A percentile compares a stretch with the other conserved stretches of the same genome.
Evolutionary conservation across 2,888 invertebrate genomes (phyloP).

Genomic region (Acrobasis suavella): DNA sequence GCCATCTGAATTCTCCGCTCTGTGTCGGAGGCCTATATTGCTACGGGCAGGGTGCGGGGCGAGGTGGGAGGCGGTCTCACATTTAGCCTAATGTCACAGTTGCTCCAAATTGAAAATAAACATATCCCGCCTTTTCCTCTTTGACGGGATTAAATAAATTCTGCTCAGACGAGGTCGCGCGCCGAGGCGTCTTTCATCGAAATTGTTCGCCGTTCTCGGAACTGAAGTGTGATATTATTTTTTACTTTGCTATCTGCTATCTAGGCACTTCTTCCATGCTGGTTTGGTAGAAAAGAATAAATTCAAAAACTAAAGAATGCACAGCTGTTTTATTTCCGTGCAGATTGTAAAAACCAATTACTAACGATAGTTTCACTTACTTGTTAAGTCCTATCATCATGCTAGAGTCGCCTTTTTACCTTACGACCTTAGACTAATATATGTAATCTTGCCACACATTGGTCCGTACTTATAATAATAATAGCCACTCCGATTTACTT

Average conservation of each 20-base stretch:
- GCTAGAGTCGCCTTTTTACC: no score
- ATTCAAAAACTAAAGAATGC: no score
- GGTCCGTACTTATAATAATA: no score
- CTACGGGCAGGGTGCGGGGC: constrained; percentile 23
- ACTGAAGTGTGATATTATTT: constrained; percentile 20
- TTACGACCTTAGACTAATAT: no score
- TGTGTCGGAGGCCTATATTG: background rate
- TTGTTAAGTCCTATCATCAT: no score
- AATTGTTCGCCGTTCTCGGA: background rate
- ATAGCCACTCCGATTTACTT: no score
- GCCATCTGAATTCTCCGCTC: background rate
- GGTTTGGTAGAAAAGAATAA: no score
- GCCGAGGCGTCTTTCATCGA: constrained; percentile 6
- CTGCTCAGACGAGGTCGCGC: constrained; percentile 25
- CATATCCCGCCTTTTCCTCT: constrained; percentile 44
- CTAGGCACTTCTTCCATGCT: background rate
- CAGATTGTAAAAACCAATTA: no score
- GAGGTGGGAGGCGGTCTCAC: constrained; percentile 29
- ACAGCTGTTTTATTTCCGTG: no score
- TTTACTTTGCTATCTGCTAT: background rate
- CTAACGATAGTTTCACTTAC: no score
- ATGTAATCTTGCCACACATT: no score
- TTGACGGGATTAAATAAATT: constrained; percentile 50
- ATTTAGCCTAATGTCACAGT: constrained; percentile 43
- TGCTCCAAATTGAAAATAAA: constrained; percentile 57